A percentile compares a stretch with the other conserved stretches of the same genome.
These are phyloP conservation scores for Oxyteleia sp. DNA, from an alignment of 2,888 invertebrate genomes.

Conservation along the genomic window DNA sequence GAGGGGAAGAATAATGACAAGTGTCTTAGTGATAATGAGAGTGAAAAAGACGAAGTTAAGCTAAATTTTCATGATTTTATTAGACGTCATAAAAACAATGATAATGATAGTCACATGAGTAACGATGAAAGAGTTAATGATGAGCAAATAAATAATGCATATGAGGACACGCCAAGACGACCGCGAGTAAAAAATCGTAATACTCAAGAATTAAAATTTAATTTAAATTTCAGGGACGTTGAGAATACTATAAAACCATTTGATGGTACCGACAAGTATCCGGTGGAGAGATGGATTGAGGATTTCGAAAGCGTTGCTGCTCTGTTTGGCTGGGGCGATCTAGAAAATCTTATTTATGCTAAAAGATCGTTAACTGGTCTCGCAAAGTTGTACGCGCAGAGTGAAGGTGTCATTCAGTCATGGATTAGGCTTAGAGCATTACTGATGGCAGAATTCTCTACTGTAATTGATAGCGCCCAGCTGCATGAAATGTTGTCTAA, in stretches of 20 bases:
- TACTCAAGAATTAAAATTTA: background rate
- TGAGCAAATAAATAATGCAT: background rate
- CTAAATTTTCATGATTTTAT: no score
- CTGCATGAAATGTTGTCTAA: conserved; percentile 10
- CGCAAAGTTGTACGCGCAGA: conserved; percentile 26
- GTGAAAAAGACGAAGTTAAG: background rate
- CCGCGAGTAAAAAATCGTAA: background rate
- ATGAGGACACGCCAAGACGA: background rate
- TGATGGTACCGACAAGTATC: conserved; percentile 15
- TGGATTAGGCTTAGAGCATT: conserved; percentile 3
- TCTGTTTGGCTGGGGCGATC: conserved; percentile 44
- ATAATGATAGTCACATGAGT: background rate
- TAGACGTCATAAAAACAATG: no score
- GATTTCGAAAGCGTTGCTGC: conserved; percentile 2
- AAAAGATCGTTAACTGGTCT: conserved; percentile 44
- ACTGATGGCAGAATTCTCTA: conserved; percentile 32
- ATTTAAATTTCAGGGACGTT: conserved; percentile 6
- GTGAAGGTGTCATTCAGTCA: conserved; percentile 23
- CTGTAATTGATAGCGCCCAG: conserved; percentile 14
- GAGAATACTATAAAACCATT: conserved; percentile 13
- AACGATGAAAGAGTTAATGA: background rate
- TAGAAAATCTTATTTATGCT: conserved; percentile 19
- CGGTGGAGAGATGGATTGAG: conserved; percentile 12
- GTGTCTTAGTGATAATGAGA: background rate
- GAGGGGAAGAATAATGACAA: background rate